These are phyloP conservation scores for Montipora cactus DNA, from an alignment of 64 coral and sea anemone species.

Conservation along the genomic window DNA sequence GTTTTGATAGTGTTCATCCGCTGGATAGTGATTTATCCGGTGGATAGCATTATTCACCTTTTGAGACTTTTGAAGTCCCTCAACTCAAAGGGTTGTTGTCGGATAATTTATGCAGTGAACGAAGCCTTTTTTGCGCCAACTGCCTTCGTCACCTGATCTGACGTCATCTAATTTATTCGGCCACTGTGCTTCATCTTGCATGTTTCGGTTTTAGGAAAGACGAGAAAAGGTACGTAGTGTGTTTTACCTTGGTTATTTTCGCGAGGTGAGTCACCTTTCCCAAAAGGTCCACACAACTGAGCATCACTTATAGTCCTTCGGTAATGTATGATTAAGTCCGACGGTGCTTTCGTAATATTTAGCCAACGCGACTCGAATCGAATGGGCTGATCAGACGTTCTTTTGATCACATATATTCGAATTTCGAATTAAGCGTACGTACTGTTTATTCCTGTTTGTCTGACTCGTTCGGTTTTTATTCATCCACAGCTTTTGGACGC, in stretches of 20 bases:
- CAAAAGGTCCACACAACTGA: background rate
- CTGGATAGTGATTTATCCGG: no score
- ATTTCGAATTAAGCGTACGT: background rate
- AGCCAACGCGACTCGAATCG: background rate
- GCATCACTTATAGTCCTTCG: background rate
- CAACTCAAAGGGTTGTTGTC: no score
- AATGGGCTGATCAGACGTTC: constrained; percentile 47
- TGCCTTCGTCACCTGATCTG: constrained; percentile 53
- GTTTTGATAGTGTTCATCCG: no score
- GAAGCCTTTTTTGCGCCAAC: constrained; percentile 15
- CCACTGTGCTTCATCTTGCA: constrained; percentile 26
- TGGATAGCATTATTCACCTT: no score
- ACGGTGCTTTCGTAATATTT: background rate
- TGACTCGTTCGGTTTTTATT: background rate
- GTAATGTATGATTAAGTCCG: background rate
- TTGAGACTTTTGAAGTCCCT: no score
- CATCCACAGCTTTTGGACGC: constrained; percentile 42
- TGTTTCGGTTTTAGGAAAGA: constrained; percentile 17
- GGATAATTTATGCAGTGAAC: background rate
- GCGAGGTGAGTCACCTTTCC: background rate
- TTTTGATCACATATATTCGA: constrained; percentile 52
- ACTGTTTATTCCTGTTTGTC: constrained; percentile 25
- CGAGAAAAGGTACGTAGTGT: background rate
- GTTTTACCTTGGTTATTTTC: constrained; percentile 31
- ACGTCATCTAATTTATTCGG: constrained; percentile 44